Evolutionary conservation across 2,888 invertebrate genomes (phyloP).

Genomic region (Sepioteuthis lessoniana): DNA sequence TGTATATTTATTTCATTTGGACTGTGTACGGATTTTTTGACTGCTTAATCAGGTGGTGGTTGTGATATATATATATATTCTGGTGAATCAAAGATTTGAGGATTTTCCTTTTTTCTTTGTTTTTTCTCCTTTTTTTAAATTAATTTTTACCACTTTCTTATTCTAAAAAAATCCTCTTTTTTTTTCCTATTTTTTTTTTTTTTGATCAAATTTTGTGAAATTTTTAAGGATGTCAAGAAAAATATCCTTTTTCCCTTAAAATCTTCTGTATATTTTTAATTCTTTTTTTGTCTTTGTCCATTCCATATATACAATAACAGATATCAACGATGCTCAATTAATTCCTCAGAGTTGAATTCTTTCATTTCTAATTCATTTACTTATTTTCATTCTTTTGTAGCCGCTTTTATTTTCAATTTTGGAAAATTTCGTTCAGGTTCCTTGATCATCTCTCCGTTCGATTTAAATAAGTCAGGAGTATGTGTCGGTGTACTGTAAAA

Average conservation of each 20-base stretch:
- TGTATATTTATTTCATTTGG: no score
- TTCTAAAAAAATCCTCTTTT: no score
- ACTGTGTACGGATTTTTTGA: no score
- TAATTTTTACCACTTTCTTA: no score
- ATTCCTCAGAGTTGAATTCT: neutral
- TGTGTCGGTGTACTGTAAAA: constrained; percentile 60
- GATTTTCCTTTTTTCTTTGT: no score
- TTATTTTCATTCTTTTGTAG: neutral
- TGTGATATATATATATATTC: no score
- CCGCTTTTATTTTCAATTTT: neutral
- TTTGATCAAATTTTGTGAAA: no score
- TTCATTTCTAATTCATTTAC: neutral
- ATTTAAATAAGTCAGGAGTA: constrained; percentile 58
- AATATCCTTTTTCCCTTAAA: neutral
- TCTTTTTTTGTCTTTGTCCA: neutral
- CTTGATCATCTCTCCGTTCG: constrained; percentile 60
- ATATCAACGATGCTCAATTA: neutral
- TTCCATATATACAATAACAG: neutral
- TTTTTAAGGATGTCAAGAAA: neutral
- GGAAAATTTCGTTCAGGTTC: neutral
- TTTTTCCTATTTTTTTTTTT: no score
- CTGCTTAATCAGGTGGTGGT: no score
- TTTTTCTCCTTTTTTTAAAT: no score
- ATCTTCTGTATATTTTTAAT: neutral
- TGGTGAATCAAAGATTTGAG: no score